phyloP scores from a whole-genome alignment of 2,888 invertebrate genomes.

The Cancer borealis region DNA sequence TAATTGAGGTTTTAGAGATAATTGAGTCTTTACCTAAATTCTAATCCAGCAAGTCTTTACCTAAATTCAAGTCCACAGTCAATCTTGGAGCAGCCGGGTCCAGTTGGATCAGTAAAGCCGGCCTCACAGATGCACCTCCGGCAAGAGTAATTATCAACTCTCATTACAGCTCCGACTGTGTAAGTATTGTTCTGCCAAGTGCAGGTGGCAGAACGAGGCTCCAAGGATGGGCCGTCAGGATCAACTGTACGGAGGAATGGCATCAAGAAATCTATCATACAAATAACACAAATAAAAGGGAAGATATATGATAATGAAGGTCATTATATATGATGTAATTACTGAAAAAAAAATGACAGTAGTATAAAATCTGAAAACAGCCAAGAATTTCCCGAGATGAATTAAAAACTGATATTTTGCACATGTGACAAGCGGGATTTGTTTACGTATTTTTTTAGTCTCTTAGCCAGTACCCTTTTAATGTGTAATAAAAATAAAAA shows the following conservation, averaged over 20 bases:
- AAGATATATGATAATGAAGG: neutral
- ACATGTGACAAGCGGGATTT: no score
- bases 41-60: conserved; percentile 22
- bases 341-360: neutral
- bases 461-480: no score
- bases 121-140: conserved; percentile 66
- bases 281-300: neutral
- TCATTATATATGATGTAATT: neutral
- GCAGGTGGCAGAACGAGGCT: conserved; percentile 49
- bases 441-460: no score
- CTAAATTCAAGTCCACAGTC: conserved; percentile 70
- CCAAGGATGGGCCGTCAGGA: neutral
- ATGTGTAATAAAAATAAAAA: neutral
- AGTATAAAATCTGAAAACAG: no score
- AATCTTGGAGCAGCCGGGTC: conserved; percentile 57
- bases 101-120: conserved; percentile 59
- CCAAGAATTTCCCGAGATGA: no score
- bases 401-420: no score
- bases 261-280: neutral
- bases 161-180: conserved; percentile 66
- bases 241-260: conserved; percentile 22
- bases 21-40: neutral
- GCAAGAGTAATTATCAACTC: conserved; percentile 59
- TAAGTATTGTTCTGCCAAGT: conserved; percentile 60
- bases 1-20: neutral